These are phyloP conservation scores for Heteractis magnifica DNA, from an alignment of 92 coral and sea anemone species.

Conservation along the genomic window DNA sequence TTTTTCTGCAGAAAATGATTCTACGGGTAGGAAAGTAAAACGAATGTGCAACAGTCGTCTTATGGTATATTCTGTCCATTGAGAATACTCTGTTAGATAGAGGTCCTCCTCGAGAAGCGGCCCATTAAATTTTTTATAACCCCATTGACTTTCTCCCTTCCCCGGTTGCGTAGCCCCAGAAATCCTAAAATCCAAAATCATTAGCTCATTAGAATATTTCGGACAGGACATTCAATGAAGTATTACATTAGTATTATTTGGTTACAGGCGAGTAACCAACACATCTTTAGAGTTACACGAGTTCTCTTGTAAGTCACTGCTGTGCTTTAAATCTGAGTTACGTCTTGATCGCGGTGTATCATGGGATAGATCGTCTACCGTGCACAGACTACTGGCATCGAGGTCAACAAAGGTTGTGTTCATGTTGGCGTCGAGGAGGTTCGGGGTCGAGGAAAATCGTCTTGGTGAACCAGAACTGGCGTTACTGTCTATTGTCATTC, in stretches of 20 bases:
- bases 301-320: neutral
- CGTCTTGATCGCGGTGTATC: constrained; percentile 33
- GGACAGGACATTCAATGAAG: no score
- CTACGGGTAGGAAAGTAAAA: no score
- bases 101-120: no score
- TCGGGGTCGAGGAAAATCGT: constrained; percentile 59
- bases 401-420: constrained; percentile 38
- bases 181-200: no score
- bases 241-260: neutral
- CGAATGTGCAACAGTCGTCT: no score
- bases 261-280: constrained; percentile 6
- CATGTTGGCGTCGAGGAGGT: constrained; percentile 48
- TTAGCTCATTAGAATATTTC: no score
- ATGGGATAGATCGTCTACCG: constrained; percentile 70
- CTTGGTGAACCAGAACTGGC: constrained; percentile 6
- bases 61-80: no score
- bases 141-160: no score
- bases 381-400: constrained; percentile 61
- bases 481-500: constrained; percentile 13
- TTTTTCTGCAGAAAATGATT: no score
- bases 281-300: neutral
- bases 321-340: neutral
- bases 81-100: no score
- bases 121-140: no score
- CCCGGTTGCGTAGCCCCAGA: no score